A percentile compares a stretch with the other conserved stretches of the same genome.
Conservation (phyloP, 37 sponge, comb jelly and placozoan species). For the Aphrocallistes beatrix region DNA sequence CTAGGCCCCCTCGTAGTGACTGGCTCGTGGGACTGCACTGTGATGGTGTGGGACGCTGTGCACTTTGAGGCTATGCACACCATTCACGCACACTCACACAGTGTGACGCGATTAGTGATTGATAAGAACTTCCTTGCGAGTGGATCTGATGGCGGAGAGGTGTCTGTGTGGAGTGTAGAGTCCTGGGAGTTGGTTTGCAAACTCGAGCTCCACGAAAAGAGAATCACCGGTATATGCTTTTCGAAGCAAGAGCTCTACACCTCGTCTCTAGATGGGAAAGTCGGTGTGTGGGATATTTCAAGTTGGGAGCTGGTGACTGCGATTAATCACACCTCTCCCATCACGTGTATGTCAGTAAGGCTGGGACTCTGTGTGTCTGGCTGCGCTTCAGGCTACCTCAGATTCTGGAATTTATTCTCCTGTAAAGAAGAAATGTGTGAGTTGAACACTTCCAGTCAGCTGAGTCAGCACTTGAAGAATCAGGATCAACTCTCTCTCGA, state of each 20-base stretch:
- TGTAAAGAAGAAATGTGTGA: background rate
- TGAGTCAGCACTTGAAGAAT: no score
- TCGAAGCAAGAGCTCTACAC: background rate
- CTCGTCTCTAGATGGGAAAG: background rate
- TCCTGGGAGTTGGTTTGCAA: background rate
- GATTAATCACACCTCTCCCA: background rate
- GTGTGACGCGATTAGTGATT: background rate
- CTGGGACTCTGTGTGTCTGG: background rate
- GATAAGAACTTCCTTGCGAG: background rate
- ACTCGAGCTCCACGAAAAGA: background rate
- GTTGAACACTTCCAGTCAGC: background rate
- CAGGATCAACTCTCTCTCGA: background rate
- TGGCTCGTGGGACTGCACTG: slow-evolving; percentile 4
- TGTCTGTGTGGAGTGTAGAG: background rate
- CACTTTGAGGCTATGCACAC: background rate
- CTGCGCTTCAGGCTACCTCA: background rate
- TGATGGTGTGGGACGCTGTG: background rate
- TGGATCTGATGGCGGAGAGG: background rate
- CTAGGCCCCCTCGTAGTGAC: background rate
- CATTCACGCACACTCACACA: background rate
- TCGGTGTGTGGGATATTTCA: background rate
- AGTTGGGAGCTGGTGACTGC: background rate
- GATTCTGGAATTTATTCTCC: background rate
- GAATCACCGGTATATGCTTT: background rate
- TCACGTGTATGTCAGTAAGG: background rate